Base-by-base conservation (phyloP, 2,888 invertebrate species). In the Heteromurus nitidus region DNA sequence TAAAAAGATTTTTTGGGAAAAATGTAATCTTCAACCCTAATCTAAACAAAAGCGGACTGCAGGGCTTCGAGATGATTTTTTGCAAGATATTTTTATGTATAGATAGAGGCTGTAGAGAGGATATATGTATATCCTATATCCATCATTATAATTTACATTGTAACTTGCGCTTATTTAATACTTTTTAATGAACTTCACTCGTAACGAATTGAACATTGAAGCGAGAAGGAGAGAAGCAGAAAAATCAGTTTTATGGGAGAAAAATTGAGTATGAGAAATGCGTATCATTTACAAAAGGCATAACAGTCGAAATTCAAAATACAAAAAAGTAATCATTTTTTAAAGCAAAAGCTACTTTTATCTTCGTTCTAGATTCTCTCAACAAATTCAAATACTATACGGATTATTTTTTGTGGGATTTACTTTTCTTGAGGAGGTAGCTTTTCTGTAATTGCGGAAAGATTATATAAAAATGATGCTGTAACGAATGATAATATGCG, bases 291-390 rank as follows among this genome's bases (percentile, higher is more conserved):
- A 13, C 36, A 13, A 36, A n/a, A n/a, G n/a, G n/a, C n/a, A n/a
- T n/a, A n/a, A n/a, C n/a, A n/a, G n/a, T n/a, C n/a, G n/a, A n/a
- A n/a, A n/a, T n/a, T n/a, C n/a, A n/a, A n/a, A n/a, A n/a, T n/a
- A n/a, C n/a, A n/a, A n/a, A n/a, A n/a, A n/a, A n/a, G n/a, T n/a
- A n/a, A n/a, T n/a, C n/a, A 9, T 36, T 36, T 36, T 47, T 16
- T 47, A 47, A n/a, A 47, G 47, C n/a, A n/a, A 13, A 47, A 47
- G 47, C 47, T 47, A 47, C 47, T 47, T 36, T 47, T 47, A 47
- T 47, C 47, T 47, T 47, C 47, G 3, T 11, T 13, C n/a, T 47
- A 16, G 7, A 47, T 13, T 47, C 5, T 36, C 13, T 36, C 5
- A 36, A 9, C 13, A 36, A 9, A 36, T 36, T 36, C 5, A 13